Evolutionary conservation across 2,888 invertebrate species (phyloP), one percentile per base, ranked within the genome.

Genomic region (Dryobotodes eremita): DNA sequence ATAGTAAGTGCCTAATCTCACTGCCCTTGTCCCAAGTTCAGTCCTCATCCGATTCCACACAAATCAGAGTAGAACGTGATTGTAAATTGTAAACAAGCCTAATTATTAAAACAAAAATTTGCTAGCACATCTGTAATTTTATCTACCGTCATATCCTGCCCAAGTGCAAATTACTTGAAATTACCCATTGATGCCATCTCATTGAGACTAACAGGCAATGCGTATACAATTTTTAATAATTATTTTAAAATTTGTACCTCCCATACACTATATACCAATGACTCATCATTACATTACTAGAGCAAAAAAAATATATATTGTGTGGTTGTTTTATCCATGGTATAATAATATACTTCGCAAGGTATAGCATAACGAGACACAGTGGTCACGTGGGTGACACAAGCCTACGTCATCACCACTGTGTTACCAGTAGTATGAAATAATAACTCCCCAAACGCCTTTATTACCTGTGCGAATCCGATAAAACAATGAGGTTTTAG

Each of bases 141-240:
- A 55, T 3, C 10, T 23, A 17, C 15, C 50, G 73, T 31, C 73
- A 74, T 31, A 23, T 71, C 74, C 74, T 55, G 71, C 23, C 5
- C 17, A 46, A 74, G 46, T 70, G 57, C 55, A 31, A 74, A 74
- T 55, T 55, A 55, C 23, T 31, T 55, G 5, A 46, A 71, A 74
- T 71, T 23, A 31, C 11, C 46, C 55, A 55, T 23, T 71, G 23
- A 20, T 71, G 74, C 55, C 42, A 23, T 55, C 46, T 74, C 74
- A 71, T 74, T 71, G 71, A 11, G 23, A 31, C 31, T 71, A 55
- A 71, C 26, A 31, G 46, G 36, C 53, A 42, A 2, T 3, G 17
- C 7, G n/a, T 20, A 17, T 57, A 59, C n/a, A 70, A 42, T 70
- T 55, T 6, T 42, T n/a, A n/a, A 36, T 17, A 6, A 23, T 64